Percentiles rank a stretch among this genome's conserved stretches.
These are phyloP conservation scores for Festucalex cinctus DNA, from an alignment of 2,113 vertebrate genomes.

Conservation along the genomic window DNA sequence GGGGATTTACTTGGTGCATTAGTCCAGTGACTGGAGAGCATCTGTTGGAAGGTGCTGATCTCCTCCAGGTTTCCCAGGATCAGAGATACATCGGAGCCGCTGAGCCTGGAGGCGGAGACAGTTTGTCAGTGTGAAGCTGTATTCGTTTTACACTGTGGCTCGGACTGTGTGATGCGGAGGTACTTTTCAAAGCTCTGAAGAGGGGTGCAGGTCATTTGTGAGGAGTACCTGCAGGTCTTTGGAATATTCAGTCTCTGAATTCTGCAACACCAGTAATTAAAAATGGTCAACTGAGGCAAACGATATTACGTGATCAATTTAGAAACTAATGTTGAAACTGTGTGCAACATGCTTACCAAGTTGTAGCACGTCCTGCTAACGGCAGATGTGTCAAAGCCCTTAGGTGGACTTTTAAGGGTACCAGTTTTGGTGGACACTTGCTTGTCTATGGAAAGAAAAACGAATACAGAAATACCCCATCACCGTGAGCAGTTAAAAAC, in stretches of 20 bases:
- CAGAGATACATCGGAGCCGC: constrained; percentile 76
- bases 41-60: constrained; percentile 95
- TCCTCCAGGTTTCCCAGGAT: constrained; percentile 96
- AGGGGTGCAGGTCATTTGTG: constrained; percentile 86
- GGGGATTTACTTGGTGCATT: constrained; percentile 90
- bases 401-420: constrained; percentile 91
- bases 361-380: constrained; percentile 99
- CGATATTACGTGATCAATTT: neutral
- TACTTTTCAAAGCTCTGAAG: constrained; percentile 93
- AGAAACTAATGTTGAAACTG: neutral
- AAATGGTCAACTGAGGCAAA: neutral
- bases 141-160: neutral
- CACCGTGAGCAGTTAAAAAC: neutral
- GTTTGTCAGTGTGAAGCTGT: neutral
- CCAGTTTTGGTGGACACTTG: constrained; percentile 94
- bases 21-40: constrained; percentile 94
- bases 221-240: constrained; percentile 94
- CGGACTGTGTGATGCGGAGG: too few relatives aligned
- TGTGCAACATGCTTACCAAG: constrained; percentile 77
- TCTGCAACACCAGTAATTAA: constrained; percentile 89
- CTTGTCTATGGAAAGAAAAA: constrained; percentile 79
- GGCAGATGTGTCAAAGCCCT: constrained; percentile 90
- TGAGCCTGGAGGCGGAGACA: constrained; percentile 72
- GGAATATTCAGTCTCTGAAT: constrained; percentile 96
- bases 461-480: neutral